These are phyloP conservation scores for Rutpela maculata DNA, from an alignment of 2,888 invertebrate genomes.

Conservation along the genomic window DNA sequence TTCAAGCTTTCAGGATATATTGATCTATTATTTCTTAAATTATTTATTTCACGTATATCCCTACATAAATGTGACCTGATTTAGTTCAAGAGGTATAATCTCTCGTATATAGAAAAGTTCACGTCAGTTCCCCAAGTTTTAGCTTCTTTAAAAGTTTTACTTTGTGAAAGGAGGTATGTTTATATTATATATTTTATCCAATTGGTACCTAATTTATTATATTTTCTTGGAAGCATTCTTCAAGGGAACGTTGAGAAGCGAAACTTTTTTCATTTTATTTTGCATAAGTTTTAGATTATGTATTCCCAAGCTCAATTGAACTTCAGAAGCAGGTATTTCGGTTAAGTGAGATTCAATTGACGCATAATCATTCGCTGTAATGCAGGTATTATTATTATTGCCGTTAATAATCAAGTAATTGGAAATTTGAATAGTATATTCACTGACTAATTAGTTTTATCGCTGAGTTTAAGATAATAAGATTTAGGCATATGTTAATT, in stretches of 20 bases:
- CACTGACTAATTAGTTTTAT: no score
- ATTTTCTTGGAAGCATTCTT: neutral
- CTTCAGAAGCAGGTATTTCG: conserved; percentile 8
- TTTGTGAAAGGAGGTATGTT: neutral
- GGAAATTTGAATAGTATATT: no score
- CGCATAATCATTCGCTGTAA: neutral
- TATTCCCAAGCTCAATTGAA: neutral
- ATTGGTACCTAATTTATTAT: conserved; percentile 1
- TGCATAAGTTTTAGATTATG: neutral
- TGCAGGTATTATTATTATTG: no score
- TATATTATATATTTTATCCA: neutral
- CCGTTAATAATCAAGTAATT: no score
- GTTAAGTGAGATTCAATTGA: neutral
- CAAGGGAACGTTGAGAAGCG: neutral
- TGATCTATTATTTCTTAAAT: neutral
- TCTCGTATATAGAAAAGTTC: neutral
- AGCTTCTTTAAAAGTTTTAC: neutral
- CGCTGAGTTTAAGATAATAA: no score
- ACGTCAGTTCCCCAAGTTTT: neutral
- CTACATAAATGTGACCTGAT: neutral
- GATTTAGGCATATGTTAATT: no score
- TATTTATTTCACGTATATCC: neutral
- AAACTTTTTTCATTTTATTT: conserved; percentile 1
- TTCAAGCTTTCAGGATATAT: no score
- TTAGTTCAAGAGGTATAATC: neutral